Evolutionary conservation across 2,113 vertebrate genomes (phyloP).

Genomic region (Scytalopus superciliaris): DNA sequence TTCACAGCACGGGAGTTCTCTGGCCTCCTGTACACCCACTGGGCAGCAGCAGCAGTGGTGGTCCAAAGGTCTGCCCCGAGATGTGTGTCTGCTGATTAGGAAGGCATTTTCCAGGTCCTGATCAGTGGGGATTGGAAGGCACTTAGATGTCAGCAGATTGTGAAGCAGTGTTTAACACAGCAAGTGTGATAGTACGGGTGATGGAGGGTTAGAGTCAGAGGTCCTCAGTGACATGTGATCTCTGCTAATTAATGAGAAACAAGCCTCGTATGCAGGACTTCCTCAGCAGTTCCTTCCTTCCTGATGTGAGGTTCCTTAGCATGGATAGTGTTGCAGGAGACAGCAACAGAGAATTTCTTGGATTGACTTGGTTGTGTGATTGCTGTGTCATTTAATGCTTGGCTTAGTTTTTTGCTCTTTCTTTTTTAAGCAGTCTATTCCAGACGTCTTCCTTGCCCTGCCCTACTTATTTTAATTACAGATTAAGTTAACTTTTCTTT

Average conservation of each 20-base stretch:
- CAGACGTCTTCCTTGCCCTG: slow-evolving; percentile 11
- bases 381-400: not conserved
- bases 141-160: not conserved
- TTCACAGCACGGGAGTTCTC: not conserved
- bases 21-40: not conserved
- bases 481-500: slow-evolving; percentile 62
- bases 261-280: not conserved
- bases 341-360: not conserved
- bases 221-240: accelerated
- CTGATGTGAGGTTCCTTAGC: not conserved
- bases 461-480: slow-evolving; percentile 68
- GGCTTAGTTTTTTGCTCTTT: not conserved
- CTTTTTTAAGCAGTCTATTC: not conserved
- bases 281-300: not conserved
- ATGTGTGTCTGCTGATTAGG: not conserved
- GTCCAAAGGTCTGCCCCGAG: not conserved
- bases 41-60: not conserved
- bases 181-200: not conserved
- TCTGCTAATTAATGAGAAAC: not conserved
- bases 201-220: not conserved
- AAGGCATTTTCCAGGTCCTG: not conserved
- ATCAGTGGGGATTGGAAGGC: not conserved
- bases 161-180: not conserved
- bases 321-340: not conserved
- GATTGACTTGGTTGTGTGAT: not conserved